Conservation (phyloP, 1,140 invertebrate species). For the Atta cephalotes region DNA sequence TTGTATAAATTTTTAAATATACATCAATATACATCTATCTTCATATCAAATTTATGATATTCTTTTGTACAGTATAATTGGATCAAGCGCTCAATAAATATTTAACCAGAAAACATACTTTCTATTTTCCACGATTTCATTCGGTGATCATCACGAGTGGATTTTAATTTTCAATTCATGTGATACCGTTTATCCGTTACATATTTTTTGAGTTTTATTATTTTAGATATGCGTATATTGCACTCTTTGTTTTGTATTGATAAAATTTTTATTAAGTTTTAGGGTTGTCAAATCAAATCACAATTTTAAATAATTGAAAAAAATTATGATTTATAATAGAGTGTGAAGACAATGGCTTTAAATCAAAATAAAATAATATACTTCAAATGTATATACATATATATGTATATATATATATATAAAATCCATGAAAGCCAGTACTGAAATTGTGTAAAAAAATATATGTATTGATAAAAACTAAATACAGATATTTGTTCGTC, state of each 20-base stretch:
- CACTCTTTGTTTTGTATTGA: not conserved
- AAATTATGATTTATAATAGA: not conserved
- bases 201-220: constrained; percentile 26
- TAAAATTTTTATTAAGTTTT: constrained; percentile 12
- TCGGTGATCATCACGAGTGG: not conserved
- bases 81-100: constrained; percentile 77
- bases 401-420: too few relatives aligned
- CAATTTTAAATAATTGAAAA: not conserved
- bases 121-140: constrained; percentile 1
- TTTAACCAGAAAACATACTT: constrained; percentile 64
- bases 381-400: too few relatives aligned
- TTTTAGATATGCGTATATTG: not conserved
- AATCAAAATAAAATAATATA: too few relatives aligned
- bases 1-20: constrained; percentile 66
- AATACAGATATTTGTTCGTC: too few relatives aligned
- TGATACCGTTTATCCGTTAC: constrained; percentile 6
- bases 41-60: constrained; percentile 71
- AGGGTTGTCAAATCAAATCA: not conserved
- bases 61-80: constrained; percentile 72
- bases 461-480: too few relatives aligned
- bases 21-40: constrained; percentile 65
- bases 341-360: too few relatives aligned
- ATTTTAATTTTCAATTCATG: constrained; percentile 17
- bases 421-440: too few relatives aligned
- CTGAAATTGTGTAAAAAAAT: too few relatives aligned